A percentile compares a stretch with the other conserved stretches of the same genome.
phyloP scores from a whole-genome alignment of 2,888 invertebrate species.

The Trissolcus japonicus region DNA sequence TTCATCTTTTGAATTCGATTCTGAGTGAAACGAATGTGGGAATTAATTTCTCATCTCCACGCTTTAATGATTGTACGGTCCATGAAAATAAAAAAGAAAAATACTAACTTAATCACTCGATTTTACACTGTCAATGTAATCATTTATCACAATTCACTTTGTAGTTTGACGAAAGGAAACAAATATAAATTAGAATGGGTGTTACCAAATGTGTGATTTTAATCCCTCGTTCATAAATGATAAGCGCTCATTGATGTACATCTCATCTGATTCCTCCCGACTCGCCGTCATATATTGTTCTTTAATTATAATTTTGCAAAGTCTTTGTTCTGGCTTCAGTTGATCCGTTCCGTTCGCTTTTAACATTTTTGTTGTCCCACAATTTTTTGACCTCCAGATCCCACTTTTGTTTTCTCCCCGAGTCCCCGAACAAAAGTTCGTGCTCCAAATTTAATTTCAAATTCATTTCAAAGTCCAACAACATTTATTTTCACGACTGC shows the following conservation, averaged over 20 bases:
- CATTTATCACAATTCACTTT: constrained; percentile 49
- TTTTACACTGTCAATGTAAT: constrained; percentile 53
- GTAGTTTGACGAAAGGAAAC: constrained; percentile 47
- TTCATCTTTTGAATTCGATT: neutral
- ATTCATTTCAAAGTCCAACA: no score
- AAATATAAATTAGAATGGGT: constrained; percentile 56
- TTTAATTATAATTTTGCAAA: neutral
- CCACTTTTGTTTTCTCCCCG: no score
- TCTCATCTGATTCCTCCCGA: constrained; percentile 32
- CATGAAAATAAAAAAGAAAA: constrained; percentile 32
- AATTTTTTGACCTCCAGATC: no score
- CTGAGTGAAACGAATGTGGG: constrained; percentile 28
- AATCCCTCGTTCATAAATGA: constrained; percentile 29
- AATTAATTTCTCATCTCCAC: constrained; percentile 22
- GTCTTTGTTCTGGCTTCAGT: neutral
- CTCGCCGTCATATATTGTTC: neutral
- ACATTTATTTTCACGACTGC: no score
- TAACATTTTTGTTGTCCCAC: no score
- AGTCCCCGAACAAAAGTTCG: no score
- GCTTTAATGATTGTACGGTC: constrained; percentile 45
- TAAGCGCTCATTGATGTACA: constrained; percentile 15
- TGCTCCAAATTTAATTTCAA: no score
- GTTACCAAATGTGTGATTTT: constrained; percentile 51
- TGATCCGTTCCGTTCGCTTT: neutral
- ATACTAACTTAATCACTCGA: constrained; percentile 51